Conservation (phyloP, 2,113 vertebrate species). For the Rhinopithecus roxellana region DNA sequence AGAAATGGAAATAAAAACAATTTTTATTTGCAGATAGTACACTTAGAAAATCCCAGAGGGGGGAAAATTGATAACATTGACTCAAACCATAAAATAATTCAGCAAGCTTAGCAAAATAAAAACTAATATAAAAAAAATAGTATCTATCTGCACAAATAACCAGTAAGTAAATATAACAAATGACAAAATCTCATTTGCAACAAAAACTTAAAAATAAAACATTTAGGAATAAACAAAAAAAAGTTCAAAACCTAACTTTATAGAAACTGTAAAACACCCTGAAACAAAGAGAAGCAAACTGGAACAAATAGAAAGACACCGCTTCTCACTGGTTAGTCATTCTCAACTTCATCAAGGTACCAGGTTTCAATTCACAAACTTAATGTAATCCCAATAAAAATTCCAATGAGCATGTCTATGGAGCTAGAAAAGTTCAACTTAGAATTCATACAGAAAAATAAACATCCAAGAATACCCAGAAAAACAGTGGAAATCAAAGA, state of each 20-base stretch:
- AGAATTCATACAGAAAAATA: neutral
- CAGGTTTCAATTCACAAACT: neutral
- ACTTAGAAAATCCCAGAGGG: neutral
- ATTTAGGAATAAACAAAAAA: neutral
- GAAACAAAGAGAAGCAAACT: neutral
- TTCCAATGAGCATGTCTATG: neutral
- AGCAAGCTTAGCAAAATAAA: constrained; percentile 7
- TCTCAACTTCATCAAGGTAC: neutral
- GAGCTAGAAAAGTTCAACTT: neutral
- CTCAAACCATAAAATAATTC: neutral
- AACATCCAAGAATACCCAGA: neutral
- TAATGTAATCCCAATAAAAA: constrained; percentile 11
- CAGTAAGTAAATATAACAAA: neutral
- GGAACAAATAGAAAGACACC: neutral
- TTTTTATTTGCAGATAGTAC: neutral
- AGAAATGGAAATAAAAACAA: neutral
- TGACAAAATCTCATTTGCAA: neutral
- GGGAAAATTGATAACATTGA: neutral
- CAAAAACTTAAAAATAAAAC: neutral
- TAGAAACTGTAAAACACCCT: neutral
- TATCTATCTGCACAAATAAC: neutral
- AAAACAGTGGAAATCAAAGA: neutral
- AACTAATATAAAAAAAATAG: neutral
- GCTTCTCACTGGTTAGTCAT: neutral
- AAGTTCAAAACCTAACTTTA: neutral